phyloP scores from a whole-genome alignment of 2,888 invertebrate genomes.

The Eudemis profundana region DNA sequence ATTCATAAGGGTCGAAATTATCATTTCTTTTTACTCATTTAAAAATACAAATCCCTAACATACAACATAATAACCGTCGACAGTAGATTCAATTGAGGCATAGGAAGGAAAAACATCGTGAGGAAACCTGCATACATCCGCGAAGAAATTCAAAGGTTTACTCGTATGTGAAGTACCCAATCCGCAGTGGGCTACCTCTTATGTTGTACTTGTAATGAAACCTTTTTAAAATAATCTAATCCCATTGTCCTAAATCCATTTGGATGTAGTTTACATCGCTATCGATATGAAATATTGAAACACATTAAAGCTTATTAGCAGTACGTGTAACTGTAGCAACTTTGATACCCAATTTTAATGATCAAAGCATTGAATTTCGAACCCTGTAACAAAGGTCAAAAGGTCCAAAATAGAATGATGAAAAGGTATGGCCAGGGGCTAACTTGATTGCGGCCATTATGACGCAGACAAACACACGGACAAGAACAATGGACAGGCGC shows the following conservation, averaged over 20 bases:
- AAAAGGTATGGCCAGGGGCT: too few species aligned
- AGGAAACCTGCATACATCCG: too few species aligned
- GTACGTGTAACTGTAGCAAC: constrained; percentile 52
- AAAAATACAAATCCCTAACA: too few species aligned
- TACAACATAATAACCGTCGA: too few species aligned
- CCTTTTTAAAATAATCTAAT: constrained; percentile 20
- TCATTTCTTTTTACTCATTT: too few species aligned
- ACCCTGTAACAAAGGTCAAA: background rate
- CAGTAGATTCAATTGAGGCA: too few species aligned
- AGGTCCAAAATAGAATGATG: background rate
- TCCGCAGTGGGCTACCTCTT: background rate
- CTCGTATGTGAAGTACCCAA: too few species aligned
- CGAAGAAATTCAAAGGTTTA: too few species aligned
- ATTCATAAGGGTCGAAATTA: too few species aligned
- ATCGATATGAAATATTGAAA: constrained; percentile 78
- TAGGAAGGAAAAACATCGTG: too few species aligned
- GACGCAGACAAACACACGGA: constrained; percentile 56
- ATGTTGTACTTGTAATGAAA: background rate
- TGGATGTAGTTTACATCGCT: constrained; percentile 51
- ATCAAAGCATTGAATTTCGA: background rate
- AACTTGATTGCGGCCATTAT: constrained; percentile 4
- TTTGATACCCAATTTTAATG: background rate
- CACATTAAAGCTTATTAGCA: constrained; percentile 80
- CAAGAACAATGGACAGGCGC: constrained; percentile 75
- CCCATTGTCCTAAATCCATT: constrained; percentile 48